Conservation (phyloP, 2,113 vertebrate genomes). For the Rhea americana region DNA sequence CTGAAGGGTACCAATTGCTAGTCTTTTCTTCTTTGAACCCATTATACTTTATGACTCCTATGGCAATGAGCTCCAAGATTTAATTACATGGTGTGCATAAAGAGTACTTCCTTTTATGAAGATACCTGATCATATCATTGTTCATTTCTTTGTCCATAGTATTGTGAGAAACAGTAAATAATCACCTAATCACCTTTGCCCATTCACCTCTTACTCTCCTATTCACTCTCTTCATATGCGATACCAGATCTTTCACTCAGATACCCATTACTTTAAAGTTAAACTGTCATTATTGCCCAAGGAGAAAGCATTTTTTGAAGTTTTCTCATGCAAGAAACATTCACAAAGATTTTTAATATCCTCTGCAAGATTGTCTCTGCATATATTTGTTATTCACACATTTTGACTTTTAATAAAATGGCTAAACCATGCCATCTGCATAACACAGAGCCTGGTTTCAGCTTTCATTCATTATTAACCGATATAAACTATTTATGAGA, state of each 20-base stretch:
- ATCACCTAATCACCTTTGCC: neutral
- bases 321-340: conserved; percentile 32
- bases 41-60: neutral
- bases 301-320: neutral
- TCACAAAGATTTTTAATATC: conserved; percentile 66
- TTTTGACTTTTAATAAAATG: conserved; percentile 63
- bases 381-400: conserved; percentile 47
- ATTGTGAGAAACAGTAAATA: conserved; percentile 47
- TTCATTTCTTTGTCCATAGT: conserved; percentile 20
- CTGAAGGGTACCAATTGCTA: neutral
- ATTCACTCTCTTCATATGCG: neutral
- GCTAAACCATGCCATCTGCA: conserved; percentile 49
- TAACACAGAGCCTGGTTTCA: conserved; percentile 20
- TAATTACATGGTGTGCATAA: conserved; percentile 32
- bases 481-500: conserved; percentile 38
- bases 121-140: neutral
- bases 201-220: conserved; percentile 1
- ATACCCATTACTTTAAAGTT: conserved; percentile 9
- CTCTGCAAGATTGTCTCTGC: conserved; percentile 40
- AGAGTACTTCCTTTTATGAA: neutral
- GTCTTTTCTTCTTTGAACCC: neutral
- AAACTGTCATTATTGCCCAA: neutral
- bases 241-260: conserved; percentile 26
- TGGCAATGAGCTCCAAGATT: neutral
- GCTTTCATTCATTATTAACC: conserved; percentile 38